Percentiles rank a stretch among this genome's conserved stretches.
These are phyloP conservation scores for Lophotriccus pileatus DNA, from an alignment of 2,797 vertebrate species.

Conservation along the genomic window DNA sequence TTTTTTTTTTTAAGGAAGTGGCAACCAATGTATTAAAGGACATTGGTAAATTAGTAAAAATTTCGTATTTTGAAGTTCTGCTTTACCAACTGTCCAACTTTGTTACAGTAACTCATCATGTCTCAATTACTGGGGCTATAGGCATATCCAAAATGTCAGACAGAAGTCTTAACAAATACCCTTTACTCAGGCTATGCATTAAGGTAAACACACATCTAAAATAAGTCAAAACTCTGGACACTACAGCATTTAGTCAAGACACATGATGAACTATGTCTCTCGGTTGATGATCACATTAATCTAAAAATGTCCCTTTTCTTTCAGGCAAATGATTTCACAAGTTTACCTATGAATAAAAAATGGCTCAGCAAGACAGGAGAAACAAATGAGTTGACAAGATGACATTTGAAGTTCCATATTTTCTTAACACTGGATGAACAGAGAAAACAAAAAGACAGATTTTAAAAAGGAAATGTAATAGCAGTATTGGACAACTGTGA, in stretches of 20 bases:
- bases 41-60: neutral
- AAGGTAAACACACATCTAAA: neutral
- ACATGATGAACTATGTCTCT: neutral
- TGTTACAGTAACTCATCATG: neutral
- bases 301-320: neutral
- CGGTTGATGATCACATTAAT: neutral
- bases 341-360: neutral
- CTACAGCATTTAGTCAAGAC: neutral
- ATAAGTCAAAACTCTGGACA: neutral
- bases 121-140: neutral
- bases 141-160: neutral
- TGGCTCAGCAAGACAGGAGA: neutral
- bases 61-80: neutral
- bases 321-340: neutral
- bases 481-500: slow-evolving; percentile 29
- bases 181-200: neutral
- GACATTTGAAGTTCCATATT: neutral
- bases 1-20: neutral
- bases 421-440: neutral
- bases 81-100: neutral
- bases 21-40: neutral
- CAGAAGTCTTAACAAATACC: neutral
- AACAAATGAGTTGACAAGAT: neutral
- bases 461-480: slow-evolving; percentile 2
- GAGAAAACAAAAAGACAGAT: neutral